Conservation (phyloP, 2,888 invertebrate species). For the Molorchus minor region DNA sequence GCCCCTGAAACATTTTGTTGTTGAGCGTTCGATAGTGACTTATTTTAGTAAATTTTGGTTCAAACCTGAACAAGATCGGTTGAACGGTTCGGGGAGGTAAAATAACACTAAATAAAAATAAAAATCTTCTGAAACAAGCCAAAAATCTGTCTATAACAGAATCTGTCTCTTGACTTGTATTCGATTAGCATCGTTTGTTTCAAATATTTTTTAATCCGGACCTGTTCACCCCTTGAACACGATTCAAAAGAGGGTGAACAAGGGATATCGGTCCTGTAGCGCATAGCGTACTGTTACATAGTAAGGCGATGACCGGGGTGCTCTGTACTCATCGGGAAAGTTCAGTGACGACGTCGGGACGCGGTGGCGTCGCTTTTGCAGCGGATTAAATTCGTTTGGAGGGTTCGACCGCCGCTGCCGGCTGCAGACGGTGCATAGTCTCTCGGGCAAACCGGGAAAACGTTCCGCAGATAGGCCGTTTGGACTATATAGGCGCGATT, state of each 20-base stretch:
- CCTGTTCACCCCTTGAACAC: constrained; percentile 21
- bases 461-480: constrained; percentile 6
- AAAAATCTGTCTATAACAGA: too few species aligned
- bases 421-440: constrained; percentile 1
- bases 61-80: too few species aligned
- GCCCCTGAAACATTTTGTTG: too few species aligned
- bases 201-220: neutral
- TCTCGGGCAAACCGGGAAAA: constrained; percentile 23
- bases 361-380: constrained; percentile 56
- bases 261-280: constrained; percentile 26
- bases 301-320: constrained; percentile 44
- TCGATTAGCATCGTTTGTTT: neutral
- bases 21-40: too few species aligned
- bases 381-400: constrained; percentile 29
- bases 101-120: too few species aligned
- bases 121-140: too few species aligned
- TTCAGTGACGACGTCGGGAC: constrained; percentile 61
- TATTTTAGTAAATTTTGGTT: too few species aligned
- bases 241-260: constrained; percentile 24
- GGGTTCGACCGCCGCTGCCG: constrained; percentile 19
- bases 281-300: constrained; percentile 13
- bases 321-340: constrained; percentile 49
- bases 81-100: too few species aligned
- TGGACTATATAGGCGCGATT: neutral
- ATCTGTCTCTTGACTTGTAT: neutral